Conservation (phyloP, 2,888 invertebrate genomes). For the Catocala nupta region DNA sequence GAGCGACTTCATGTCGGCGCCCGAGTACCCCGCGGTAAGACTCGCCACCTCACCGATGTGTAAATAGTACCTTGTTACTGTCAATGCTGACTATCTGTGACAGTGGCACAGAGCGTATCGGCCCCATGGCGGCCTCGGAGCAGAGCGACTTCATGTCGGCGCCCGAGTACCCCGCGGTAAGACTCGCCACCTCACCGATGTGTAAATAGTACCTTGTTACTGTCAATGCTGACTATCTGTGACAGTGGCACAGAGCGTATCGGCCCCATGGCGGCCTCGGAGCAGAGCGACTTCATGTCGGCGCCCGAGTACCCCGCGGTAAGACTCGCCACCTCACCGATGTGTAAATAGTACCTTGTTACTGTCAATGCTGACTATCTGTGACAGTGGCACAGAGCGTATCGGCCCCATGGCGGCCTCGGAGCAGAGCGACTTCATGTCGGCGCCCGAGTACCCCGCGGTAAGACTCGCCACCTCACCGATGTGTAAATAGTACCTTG, state of each 20-base stretch:
- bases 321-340: slow-evolving; percentile 89
- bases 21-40: slow-evolving; percentile 96
- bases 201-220: slow-evolving; percentile 83
- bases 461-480: slow-evolving; percentile 90
- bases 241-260: slow-evolving; percentile 91
- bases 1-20: slow-evolving; percentile 97
- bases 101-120: slow-evolving; percentile 92
- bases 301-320: slow-evolving; percentile 98
- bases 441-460: slow-evolving; percentile 98
- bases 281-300: slow-evolving; percentile 97
- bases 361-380: slow-evolving; percentile 89
- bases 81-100: slow-evolving; percentile 89
- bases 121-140: slow-evolving; percentile 98
- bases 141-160: slow-evolving; percentile 98
- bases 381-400: slow-evolving; percentile 90
- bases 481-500: slow-evolving; percentile 81
- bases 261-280: slow-evolving; percentile 98
- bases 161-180: slow-evolving; percentile 97
- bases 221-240: slow-evolving; percentile 89
- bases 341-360: slow-evolving; percentile 84
- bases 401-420: slow-evolving; percentile 99
- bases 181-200: slow-evolving; percentile 89
- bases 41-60: slow-evolving; percentile 89
- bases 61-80: slow-evolving; percentile 83
- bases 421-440: slow-evolving; percentile 96